A percentile compares a stretch with the other conserved stretches of the same genome.
These are phyloP conservation scores for Gobio gobio DNA, from an alignment of 2,113 vertebrate genomes.

Conservation along the genomic window DNA sequence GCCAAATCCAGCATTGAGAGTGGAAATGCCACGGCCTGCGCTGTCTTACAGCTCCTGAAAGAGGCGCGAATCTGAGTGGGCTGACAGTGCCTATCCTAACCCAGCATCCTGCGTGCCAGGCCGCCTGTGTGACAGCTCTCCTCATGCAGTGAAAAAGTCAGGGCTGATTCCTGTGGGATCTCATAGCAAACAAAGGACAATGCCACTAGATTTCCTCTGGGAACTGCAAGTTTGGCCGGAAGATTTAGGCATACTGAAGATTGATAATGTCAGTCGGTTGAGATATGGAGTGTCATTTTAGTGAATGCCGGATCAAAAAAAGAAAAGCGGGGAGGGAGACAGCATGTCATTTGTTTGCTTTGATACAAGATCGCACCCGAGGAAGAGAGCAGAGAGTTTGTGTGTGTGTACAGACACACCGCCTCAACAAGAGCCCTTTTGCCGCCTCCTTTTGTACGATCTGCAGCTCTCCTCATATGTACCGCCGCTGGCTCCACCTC, in stretches of 20 bases:
- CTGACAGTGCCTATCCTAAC: slow-evolving; percentile 53
- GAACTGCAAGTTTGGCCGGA: slow-evolving; percentile 75
- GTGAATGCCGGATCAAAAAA: slow-evolving; percentile 77
- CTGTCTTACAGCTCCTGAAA: slow-evolving; percentile 34
- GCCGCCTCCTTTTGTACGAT: slow-evolving; percentile 42
- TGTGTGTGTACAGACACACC: slow-evolving; percentile 37
- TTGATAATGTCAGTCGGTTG: slow-evolving; percentile 81
- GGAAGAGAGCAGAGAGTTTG: slow-evolving; percentile 59
- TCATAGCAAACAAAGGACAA: slow-evolving; percentile 77
- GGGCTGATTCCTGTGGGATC: slow-evolving; percentile 64
- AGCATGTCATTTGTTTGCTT: slow-evolving; percentile 83
- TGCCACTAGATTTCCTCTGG: slow-evolving; percentile 78
- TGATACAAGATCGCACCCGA: slow-evolving; percentile 80
- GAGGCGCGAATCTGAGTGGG: slow-evolving; percentile 3
- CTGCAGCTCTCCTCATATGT: slow-evolving; percentile 41
- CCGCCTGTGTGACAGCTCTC: slow-evolving; percentile 61
- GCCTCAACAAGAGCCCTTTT: slow-evolving; percentile 52
- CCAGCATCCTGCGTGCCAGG: slow-evolving; percentile 46
- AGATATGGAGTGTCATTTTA: slow-evolving; percentile 83
- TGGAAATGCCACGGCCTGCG: slow-evolving; percentile 52
- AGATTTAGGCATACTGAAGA: slow-evolving; percentile 77
- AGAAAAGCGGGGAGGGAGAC: slow-evolving; percentile 61
- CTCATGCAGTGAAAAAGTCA: slow-evolving; percentile 63
- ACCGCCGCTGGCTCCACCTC: slow-evolving; percentile 38
- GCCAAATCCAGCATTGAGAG: slow-evolving; percentile 41